These are phyloP conservation scores for Scolopax rusticola DNA, from an alignment of 2,797 vertebrate species.

Conservation along the genomic window DNA sequence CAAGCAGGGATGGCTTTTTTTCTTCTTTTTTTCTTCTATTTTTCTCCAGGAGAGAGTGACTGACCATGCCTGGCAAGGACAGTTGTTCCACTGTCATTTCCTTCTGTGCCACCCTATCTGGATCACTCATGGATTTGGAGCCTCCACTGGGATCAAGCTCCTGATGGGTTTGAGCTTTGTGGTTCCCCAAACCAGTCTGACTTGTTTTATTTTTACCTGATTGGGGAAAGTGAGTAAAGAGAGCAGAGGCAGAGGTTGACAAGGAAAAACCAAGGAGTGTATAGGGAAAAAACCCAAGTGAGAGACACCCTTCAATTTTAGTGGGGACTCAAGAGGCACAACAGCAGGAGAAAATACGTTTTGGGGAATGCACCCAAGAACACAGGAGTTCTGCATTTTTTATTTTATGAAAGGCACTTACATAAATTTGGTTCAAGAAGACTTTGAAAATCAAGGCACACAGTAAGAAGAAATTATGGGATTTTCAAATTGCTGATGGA, in stretches of 20 bases:
- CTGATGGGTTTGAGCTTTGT: neutral
- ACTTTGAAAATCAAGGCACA: neutral
- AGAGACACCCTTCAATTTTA: neutral
- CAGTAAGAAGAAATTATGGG: neutral
- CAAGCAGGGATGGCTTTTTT: neutral
- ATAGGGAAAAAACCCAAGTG: neutral
- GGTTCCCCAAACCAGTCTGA: neutral
- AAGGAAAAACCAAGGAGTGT: neutral
- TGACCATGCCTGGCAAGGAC: neutral
- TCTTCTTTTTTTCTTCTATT: neutral
- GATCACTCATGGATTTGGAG: neutral
- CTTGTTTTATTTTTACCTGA: neutral
- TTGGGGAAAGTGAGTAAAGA: neutral
- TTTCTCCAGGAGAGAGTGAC: neutral
- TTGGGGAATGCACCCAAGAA: neutral
- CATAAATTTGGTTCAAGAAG: neutral
- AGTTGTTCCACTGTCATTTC: neutral
- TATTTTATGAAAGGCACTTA: neutral
- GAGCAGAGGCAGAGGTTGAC: neutral
- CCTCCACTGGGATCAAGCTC: neutral
- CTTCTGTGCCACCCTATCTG: accelerated
- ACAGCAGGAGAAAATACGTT: neutral
- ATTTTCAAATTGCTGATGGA: neutral
- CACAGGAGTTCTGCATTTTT: neutral
- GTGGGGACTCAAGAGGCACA: neutral